phyloP scores from a whole-genome alignment of 2,113 vertebrate genomes.

The Nerophis lumbriciformis region DNA sequence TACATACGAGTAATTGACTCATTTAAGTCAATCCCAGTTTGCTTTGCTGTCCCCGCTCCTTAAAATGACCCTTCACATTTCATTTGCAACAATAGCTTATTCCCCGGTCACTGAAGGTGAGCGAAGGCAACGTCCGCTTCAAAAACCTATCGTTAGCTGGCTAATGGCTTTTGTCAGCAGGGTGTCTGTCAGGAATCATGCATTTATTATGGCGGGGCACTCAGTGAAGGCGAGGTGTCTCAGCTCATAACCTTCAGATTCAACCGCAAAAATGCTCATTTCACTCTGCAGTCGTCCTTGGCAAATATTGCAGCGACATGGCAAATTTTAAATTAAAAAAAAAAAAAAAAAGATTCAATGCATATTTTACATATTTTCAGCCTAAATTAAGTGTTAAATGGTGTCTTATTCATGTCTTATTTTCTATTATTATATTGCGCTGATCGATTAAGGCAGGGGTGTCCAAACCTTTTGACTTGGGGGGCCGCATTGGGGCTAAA shows the following conservation, averaged over 20 bases:
- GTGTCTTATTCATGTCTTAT: too few species aligned
- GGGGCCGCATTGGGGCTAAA: too few species aligned
- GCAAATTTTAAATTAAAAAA: too few species aligned
- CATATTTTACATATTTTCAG: too few species aligned
- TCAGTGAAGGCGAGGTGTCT: constrained; percentile 31
- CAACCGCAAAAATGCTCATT: neutral
- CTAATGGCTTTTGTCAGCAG: constrained; percentile 65
- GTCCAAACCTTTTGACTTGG: too few species aligned
- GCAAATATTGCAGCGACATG: too few species aligned
- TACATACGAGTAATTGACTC: constrained; percentile 47
- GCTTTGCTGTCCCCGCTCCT: constrained; percentile 46
- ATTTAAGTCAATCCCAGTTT: constrained; percentile 29
- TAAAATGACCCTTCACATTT: constrained; percentile 44
- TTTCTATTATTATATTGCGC: too few species aligned
- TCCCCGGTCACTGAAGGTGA: constrained; percentile 11
- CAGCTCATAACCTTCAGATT: constrained; percentile 38
- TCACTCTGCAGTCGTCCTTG: too few species aligned
- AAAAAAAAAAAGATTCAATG: too few species aligned
- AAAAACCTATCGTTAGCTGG: constrained; percentile 38
- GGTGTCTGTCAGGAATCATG: constrained; percentile 53
- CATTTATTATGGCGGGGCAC: constrained; percentile 51
- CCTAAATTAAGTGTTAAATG: too few species aligned
- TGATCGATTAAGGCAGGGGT: too few species aligned
- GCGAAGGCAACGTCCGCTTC: constrained; percentile 9
- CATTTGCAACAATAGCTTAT: constrained; percentile 48